These are phyloP conservation scores for Drosophila sordidapex DNA, from an alignment of 2,888 invertebrate species.

Conservation along the genomic window DNA sequence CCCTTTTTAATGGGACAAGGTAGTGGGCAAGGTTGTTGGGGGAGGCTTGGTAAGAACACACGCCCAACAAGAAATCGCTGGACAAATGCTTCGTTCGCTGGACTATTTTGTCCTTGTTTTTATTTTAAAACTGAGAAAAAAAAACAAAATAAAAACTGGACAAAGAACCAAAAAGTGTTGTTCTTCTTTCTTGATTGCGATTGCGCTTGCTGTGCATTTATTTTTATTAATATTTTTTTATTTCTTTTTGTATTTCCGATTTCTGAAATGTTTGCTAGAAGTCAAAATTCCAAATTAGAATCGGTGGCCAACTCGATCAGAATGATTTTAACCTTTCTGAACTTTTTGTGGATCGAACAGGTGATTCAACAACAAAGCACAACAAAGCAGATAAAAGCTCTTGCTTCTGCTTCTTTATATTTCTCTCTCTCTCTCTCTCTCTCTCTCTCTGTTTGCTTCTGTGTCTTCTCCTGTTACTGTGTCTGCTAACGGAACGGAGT, in stretches of 20 bases:
- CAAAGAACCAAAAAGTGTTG: slow-evolving; percentile 1
- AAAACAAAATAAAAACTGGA: not conserved
- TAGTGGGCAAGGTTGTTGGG: not conserved
- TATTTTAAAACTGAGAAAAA: slow-evolving; percentile 15
- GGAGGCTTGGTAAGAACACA: not conserved
- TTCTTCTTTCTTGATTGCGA: not conserved
- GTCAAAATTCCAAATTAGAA: slow-evolving; percentile 20
- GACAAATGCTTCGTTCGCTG: not conserved
- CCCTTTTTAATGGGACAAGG: not conserved
- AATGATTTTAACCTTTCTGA: slow-evolving; percentile 5
- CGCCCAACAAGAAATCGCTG: not conserved
- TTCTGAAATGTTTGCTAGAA: slow-evolving; percentile 24
- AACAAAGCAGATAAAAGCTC: slow-evolving; percentile 14
- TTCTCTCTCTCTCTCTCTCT: not conserved
- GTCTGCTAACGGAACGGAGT: slow-evolving; percentile 3
- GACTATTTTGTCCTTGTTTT: slow-evolving; percentile 4
- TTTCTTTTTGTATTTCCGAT: slow-evolving; percentile 20
- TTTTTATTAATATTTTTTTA: slow-evolving; percentile 10
- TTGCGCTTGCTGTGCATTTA: not conserved
- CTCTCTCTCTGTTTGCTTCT: not conserved
- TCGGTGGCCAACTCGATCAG: slow-evolving; percentile 30
- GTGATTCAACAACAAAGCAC: slow-evolving; percentile 19
- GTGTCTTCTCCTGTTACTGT: not conserved
- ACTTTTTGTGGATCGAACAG: slow-evolving; percentile 3
- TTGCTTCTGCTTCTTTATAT: not conserved